Conservation (phyloP, 92 coral and sea anemone genomes). For the Hydrozoanthus gracilis region DNA sequence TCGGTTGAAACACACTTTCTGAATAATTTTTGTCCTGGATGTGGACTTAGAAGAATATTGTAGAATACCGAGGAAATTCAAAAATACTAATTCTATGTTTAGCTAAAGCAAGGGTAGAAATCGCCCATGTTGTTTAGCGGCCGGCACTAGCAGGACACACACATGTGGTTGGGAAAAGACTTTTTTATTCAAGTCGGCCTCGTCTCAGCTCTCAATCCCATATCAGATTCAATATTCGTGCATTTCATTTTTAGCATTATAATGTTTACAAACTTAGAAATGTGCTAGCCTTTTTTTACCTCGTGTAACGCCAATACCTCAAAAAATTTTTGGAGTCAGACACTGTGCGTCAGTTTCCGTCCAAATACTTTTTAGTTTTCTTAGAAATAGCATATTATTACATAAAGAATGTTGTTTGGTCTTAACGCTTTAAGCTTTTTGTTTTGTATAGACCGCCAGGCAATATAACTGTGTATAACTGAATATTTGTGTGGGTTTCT, state of each 20-base stretch:
- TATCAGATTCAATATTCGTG: neutral
- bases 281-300: too few relatives aligned
- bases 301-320: neutral
- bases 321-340: too few relatives aligned
- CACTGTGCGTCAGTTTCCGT: neutral
- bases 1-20: too few relatives aligned
- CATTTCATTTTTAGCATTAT: neutral
- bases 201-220: neutral
- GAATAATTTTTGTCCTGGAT: too few relatives aligned
- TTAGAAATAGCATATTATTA: neutral
- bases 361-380: neutral
- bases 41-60: too few relatives aligned
- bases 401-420: neutral
- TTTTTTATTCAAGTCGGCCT: neutral
- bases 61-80: too few relatives aligned
- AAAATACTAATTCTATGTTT: too few relatives aligned
- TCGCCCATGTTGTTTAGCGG: too few relatives aligned
- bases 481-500: neutral
- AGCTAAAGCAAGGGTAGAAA: too few relatives aligned
- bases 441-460: neutral
- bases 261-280: neutral
- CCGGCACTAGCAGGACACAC: neutral
- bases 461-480: neutral
- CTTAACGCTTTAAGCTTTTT: neutral
- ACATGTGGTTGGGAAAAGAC: neutral